Evolutionary conservation across 2,797 vertebrate genomes (phyloP).

Genomic region (Linurgus olivaceus): DNA sequence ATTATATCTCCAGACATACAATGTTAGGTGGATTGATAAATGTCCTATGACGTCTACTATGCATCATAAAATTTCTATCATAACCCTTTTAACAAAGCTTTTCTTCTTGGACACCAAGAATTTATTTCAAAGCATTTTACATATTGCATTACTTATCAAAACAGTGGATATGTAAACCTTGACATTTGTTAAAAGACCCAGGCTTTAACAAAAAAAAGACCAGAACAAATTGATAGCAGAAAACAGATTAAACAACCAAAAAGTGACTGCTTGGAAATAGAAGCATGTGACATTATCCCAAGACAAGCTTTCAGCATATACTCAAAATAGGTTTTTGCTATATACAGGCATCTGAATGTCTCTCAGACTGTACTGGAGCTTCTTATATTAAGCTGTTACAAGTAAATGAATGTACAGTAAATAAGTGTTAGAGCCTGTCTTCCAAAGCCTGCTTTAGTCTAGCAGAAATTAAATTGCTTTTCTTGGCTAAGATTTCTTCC

Average conservation of each 20-base stretch:
- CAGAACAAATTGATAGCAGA: constrained; percentile 79
- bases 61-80: constrained; percentile 71
- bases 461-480: constrained; percentile 40
- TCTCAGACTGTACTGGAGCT: neutral
- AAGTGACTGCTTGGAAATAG: constrained; percentile 61
- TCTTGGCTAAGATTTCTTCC: constrained; percentile 54
- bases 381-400: neutral
- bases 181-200: constrained; percentile 75
- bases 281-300: constrained; percentile 33
- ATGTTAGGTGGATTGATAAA: constrained; percentile 56
- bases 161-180: constrained; percentile 73
- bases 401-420: neutral
- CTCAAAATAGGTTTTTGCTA: constrained; percentile 17
- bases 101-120: constrained; percentile 66
- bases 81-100: constrained; percentile 70
- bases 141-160: constrained; percentile 81
- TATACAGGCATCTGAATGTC: constrained; percentile 31
- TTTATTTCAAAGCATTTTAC: constrained; percentile 75
- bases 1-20: constrained; percentile 66
- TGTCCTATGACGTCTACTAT: constrained; percentile 72
- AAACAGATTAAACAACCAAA: constrained; percentile 70
- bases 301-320: constrained; percentile 60
- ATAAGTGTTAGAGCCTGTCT: neutral
- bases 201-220: constrained; percentile 70
- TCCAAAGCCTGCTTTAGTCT: neutral